A percentile compares a stretch with the other conserved stretches of the same genome.
Conservation (phyloP, 2,888 invertebrate species). For the Neoscelio sp. region DNA sequence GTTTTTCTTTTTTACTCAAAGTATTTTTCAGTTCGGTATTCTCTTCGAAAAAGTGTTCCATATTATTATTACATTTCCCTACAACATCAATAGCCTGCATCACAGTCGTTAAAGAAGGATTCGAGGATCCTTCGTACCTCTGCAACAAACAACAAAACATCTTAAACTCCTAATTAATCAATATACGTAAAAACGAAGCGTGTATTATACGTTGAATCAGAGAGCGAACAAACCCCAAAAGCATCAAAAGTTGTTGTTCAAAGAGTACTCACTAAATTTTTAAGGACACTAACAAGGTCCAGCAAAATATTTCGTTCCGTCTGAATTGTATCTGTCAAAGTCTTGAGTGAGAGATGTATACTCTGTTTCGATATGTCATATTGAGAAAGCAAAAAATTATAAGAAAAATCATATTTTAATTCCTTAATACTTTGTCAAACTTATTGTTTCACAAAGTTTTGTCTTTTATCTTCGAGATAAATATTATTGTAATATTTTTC, state of each 20-base stretch:
- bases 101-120: constrained; percentile 28
- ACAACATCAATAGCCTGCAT: constrained; percentile 69
- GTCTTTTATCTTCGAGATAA: constrained; percentile 1
- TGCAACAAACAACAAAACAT: constrained; percentile 57
- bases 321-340: constrained; percentile 73
- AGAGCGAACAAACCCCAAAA: constrained; percentile 26
- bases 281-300: constrained; percentile 73
- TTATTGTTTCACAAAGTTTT: neutral
- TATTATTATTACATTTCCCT: constrained; percentile 72
- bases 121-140: constrained; percentile 69
- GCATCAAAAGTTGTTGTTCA: constrained; percentile 25
- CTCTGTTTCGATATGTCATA: constrained; percentile 66
- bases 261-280: constrained; percentile 67
- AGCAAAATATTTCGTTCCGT: constrained; percentile 71
- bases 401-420: constrained; percentile 18
- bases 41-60: constrained; percentile 73
- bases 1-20: constrained; percentile 78
- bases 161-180: too few relatives aligned
- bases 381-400: constrained; percentile 32
- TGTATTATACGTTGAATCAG: constrained; percentile 15
- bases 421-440: neutral
- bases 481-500: neutral
- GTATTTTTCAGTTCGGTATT: constrained; percentile 76
- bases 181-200: too few relatives aligned
- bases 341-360: constrained; percentile 72